These are phyloP conservation scores for Uropetala carovei DNA, from an alignment of 2,888 invertebrate species.

Conservation along the genomic window DNA sequence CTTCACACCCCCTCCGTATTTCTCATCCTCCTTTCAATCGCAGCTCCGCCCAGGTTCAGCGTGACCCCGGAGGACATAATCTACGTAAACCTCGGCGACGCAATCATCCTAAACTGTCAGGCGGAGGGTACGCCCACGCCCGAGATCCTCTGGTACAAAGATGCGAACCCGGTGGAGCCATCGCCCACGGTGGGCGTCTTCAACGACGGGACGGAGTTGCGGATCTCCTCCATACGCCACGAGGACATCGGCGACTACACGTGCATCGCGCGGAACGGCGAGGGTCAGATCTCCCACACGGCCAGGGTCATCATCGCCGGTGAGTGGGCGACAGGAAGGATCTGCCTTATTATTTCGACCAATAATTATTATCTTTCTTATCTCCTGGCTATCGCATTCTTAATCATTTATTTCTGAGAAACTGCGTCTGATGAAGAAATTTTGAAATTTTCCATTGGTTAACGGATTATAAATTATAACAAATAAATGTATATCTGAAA, in stretches of 20 bases:
- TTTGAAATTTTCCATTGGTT: too few species aligned
- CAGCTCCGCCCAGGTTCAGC: constrained; percentile 95
- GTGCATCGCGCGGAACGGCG: constrained; percentile 96
- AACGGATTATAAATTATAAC: too few species aligned
- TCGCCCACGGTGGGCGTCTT: constrained; percentile 92
- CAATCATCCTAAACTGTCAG: constrained; percentile 96
- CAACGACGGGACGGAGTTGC: constrained; percentile 95
- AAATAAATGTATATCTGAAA: too few species aligned
- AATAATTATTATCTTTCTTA: too few species aligned
- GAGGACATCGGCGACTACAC: constrained; percentile 98
- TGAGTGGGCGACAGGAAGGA: constrained; percentile 70
- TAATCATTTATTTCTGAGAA: too few species aligned
- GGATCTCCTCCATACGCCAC: constrained; percentile 93
- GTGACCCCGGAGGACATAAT: constrained; percentile 97
- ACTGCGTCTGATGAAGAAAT: too few species aligned
- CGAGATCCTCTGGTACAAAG: constrained; percentile 97
- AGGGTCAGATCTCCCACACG: constrained; percentile 96
- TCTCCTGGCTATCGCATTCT: too few species aligned
- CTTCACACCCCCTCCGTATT: background rate
- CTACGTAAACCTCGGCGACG: constrained; percentile 97
- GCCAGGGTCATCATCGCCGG: constrained; percentile 97
- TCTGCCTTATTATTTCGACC: too few species aligned
- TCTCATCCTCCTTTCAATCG: constrained; percentile 65
- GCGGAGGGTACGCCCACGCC: constrained; percentile 97
- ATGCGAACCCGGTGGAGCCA: constrained; percentile 93